Evolutionary conservation across 1,140 invertebrate genomes (phyloP), one percentile per base, ranked within the genome.

Genomic region (Drosophila lacertosa): DNA sequence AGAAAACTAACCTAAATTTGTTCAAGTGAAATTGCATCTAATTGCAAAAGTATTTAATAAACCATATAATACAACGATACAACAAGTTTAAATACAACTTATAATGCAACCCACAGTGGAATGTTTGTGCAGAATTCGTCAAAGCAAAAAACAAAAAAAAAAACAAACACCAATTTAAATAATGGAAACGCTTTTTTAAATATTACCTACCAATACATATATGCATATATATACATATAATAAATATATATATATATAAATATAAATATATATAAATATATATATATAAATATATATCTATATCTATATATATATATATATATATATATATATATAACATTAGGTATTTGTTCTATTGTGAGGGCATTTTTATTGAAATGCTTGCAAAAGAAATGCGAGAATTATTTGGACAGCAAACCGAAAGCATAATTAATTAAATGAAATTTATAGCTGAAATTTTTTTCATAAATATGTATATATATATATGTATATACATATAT

Each of bases 341-440:
- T 72, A 69, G 79, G 78, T 78, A 72, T 69, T 79, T 79, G 59
- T 73, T 79, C 39, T 42, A 59, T 71, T 67, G 51, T 57, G 26
- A 68, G 24, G 33, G 76, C 80, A 83, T 84, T 83, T 83, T 84
- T 83, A 84, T 83, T 83, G 80, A 83, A 76, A 84, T 83, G 80
- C 80, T 83, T 83, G 55, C 68, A 60, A 86, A 67, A 62, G 4
- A 7, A 32, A 58, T 37, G 50, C 42, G 26, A 24, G 35, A 62
- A 10, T 7, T 62, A 54, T 51, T 32, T 45, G 13, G 13, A 62
- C 50, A 35, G 55, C 10, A 22, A 55, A 44, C 22, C 35, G 47
- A 58, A 51, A 77, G 37, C 42, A 66, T n/a, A 54, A 69, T 55
- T 33, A 63, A 69, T 32, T 78, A 60, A 51, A 37, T 45, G 11